Percentiles rank a stretch among this genome's conserved stretches.
Conservation (phyloP, 2,888 invertebrate genomes). For the Dione juno region DNA sequence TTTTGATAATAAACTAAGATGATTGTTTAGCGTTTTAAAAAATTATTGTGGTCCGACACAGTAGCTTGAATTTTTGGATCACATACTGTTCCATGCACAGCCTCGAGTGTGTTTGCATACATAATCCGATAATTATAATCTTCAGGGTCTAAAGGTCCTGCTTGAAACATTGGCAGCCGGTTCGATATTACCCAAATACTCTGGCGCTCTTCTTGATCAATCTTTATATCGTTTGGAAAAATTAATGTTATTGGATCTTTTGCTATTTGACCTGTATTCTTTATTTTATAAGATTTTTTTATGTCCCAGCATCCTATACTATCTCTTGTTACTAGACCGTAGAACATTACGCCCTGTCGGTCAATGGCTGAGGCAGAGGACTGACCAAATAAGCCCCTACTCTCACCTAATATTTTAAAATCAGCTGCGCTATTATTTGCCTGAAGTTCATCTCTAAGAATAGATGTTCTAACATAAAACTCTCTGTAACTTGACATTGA, state of each 20-base stretch:
- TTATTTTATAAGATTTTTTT: conserved; percentile 85
- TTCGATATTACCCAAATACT: conserved; percentile 91
- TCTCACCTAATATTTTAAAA: conserved; percentile 71
- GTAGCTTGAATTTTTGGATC: conserved; percentile 76
- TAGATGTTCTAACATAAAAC: conserved; percentile 87
- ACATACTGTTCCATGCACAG: conserved; percentile 87
- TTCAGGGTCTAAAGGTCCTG: conserved; percentile 83
- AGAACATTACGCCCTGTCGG: conserved; percentile 89
- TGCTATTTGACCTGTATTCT: conserved; percentile 86
- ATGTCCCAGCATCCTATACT: conserved; percentile 92
- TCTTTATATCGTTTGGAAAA: conserved; percentile 92
- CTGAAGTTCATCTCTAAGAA: conserved; percentile 84
- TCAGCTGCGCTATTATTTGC: conserved; percentile 64
- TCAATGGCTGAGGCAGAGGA: conserved; percentile 90
- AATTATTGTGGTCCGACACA: background rate
- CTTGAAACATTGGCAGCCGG: conserved; percentile 88
- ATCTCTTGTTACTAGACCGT: conserved; percentile 89
- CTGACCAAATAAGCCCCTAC: conserved; percentile 86
- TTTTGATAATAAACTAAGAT: background rate
- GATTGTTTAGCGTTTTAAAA: background rate
- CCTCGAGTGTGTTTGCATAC: conserved; percentile 85
- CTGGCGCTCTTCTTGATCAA: conserved; percentile 87
- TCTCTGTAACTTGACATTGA: conserved; percentile 92
- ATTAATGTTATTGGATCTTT: conserved; percentile 85
- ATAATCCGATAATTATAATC: conserved; percentile 90